A percentile compares a stretch with the other conserved stretches of the same genome.
phyloP scores from a whole-genome alignment of 2,113 vertebrate genomes.

The Dromiciops gliroides region DNA sequence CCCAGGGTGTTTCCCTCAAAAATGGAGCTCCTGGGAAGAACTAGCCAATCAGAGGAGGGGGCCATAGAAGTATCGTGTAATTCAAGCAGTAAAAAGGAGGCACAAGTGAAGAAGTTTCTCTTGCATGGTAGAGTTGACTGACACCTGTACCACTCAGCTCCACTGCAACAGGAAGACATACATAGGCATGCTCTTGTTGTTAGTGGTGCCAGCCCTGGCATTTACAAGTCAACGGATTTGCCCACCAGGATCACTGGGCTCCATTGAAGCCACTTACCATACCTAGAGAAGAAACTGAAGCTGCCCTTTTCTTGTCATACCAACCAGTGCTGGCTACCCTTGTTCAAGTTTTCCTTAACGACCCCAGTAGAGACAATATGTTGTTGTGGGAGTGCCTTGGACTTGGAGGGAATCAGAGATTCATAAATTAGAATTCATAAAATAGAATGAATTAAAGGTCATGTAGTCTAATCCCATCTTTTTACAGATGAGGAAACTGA shows the following conservation, averaged over 20 bases:
- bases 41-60: background rate
- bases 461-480: background rate
- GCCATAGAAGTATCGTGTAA: background rate
- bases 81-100: background rate
- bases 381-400: background rate
- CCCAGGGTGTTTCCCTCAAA: background rate
- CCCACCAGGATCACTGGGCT: background rate
- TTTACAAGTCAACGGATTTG: background rate
- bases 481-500: background rate
- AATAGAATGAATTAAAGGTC: background rate
- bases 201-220: background rate
- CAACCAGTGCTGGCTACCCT: background rate
- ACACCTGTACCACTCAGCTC: background rate
- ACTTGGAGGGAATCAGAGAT: background rate
- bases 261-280: background rate
- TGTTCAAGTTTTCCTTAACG: background rate
- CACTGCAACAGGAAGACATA: background rate
- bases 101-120: background rate
- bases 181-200: background rate
- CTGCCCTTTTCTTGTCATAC: background rate
- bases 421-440: background rate
- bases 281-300: background rate
- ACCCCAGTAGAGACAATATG: background rate
- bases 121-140: background rate
- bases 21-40: background rate